Percentiles rank a stretch among this genome's conserved stretches.
Evolutionary conservation across 2,113 vertebrate genomes (phyloP).

Genomic region (Phalacrocorax aristotelis): DNA sequence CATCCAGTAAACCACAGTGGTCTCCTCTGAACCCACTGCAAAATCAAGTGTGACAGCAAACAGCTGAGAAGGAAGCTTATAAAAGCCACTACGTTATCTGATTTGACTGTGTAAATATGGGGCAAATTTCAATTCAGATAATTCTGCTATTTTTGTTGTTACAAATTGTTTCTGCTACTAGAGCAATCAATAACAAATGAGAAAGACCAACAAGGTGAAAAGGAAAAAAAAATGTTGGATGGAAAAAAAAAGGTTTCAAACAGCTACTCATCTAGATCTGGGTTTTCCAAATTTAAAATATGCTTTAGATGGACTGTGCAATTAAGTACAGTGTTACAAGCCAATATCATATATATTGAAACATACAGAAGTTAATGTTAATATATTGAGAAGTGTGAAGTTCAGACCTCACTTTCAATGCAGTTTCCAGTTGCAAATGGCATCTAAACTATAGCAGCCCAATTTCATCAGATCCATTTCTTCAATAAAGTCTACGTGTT

Average conservation of each 20-base stretch:
- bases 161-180: not conserved
- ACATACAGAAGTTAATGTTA: not conserved
- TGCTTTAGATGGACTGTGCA: not conserved
- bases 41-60: not conserved
- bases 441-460: not conserved
- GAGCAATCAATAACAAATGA: conserved; percentile 4
- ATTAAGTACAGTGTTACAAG: not conserved
- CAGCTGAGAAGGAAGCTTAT: not conserved
- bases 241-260: not conserved
- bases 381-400: not conserved
- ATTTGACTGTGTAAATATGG: not conserved
- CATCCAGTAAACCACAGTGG: not conserved
- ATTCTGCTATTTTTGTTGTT: not conserved
- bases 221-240: not conserved
- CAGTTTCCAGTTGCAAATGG: not conserved
- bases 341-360: not conserved
- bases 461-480: not conserved
- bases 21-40: not conserved
- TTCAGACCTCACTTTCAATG: not conserved
- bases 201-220: conserved; percentile 29
- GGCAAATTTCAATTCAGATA: not conserved
- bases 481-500: not conserved
- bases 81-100: not conserved
- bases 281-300: not conserved
- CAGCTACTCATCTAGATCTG: not conserved